Base-by-base conservation (phyloP, 2,797 vertebrate species). In the Lerista edwardsae region DNA sequence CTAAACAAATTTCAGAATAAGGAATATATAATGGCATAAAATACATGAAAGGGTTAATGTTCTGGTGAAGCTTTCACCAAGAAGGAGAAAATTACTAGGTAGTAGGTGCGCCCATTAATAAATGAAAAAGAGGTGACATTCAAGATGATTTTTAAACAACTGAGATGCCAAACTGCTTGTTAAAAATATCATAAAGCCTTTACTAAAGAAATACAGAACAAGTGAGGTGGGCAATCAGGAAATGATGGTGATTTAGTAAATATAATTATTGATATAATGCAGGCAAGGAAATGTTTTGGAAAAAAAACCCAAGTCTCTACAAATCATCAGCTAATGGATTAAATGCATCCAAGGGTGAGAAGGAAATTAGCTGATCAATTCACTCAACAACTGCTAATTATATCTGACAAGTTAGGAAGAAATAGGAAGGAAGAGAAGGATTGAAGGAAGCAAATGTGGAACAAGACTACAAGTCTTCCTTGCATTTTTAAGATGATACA, bases 281-380 rank as follows among this genome's bases (percentile, higher is more conserved):
- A 93, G 89, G 92, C 91, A 86, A 93, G 51, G 84, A 93, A 92
- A 91, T 65, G 75, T 90, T 71, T 64, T 61, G n/a, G 31, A 72
- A 77, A 68, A 67, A 78, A 75, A 90, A 27, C 14, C 75, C 47
- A 93, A 91, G 85, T 79, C 90, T 91, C 89, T 81, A 85, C 84
- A 90, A 94, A 95, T 91, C 90, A 90, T 90, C 92, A 91, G 84
- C 86, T 93, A 94, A 94, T 90, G 91, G 91, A 94, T 93, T 94
- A 94, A 94, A 94, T 81, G 87, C 86, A 89, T 90, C 91, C 91
- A 87, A 89, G 88, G 89, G 51, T 0, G 4, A 93, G 90, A 93
- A 78, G 90, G 86, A 94, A 95, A 95, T 94, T 94, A 95, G 93
- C 87, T 90, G 94, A 93, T 94, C 93, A 95, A 92, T 95, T 93